Percentiles rank a stretch among this genome's conserved stretches.
phyloP scores from a whole-genome alignment of 2,113 vertebrate species.

The Bombycilla garrulus region DNA sequence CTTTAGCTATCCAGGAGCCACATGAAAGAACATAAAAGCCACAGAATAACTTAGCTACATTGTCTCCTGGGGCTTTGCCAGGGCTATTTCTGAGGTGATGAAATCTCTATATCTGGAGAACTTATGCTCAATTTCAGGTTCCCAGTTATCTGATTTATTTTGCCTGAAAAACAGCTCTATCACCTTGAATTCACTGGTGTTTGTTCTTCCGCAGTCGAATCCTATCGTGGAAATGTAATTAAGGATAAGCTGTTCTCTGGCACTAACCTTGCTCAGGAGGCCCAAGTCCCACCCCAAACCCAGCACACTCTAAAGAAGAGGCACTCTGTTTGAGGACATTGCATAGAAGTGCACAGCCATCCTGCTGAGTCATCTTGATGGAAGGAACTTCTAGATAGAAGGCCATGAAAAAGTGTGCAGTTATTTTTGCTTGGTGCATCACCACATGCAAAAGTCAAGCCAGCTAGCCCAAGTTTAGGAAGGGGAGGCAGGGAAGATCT shows the following conservation, averaged over 20 bases:
- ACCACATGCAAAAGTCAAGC: neutral
- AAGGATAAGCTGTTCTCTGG: constrained; percentile 46
- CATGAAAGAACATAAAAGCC: constrained; percentile 63
- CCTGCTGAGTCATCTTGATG: constrained; percentile 13
- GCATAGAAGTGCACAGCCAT: neutral
- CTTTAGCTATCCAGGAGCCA: constrained; percentile 53
- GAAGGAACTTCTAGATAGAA: neutral
- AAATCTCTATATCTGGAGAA: constrained; percentile 50
- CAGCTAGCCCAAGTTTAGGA: neutral
- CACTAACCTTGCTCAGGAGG: neutral
- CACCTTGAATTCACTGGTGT: constrained; percentile 14
- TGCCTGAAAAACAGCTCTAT: neutral
- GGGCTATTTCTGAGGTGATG: constrained; percentile 50
- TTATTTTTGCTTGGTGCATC: neutral
- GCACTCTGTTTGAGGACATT: neutral
- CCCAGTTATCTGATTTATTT: neutral
- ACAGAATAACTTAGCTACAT: constrained; percentile 59
- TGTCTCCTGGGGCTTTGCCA: constrained; percentile 51
- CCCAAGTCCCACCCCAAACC: constrained; percentile 8
- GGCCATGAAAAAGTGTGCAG: neutral
- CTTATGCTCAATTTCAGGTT: neutral
- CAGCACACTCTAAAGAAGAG: neutral
- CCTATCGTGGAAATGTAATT: neutral
- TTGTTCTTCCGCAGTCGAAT: neutral
- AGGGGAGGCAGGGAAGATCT: neutral